Evolutionary conservation across 2,797 vertebrate species (phyloP), one percentile per base, ranked within the genome.

Genomic region (Falco peregrinus): DNA sequence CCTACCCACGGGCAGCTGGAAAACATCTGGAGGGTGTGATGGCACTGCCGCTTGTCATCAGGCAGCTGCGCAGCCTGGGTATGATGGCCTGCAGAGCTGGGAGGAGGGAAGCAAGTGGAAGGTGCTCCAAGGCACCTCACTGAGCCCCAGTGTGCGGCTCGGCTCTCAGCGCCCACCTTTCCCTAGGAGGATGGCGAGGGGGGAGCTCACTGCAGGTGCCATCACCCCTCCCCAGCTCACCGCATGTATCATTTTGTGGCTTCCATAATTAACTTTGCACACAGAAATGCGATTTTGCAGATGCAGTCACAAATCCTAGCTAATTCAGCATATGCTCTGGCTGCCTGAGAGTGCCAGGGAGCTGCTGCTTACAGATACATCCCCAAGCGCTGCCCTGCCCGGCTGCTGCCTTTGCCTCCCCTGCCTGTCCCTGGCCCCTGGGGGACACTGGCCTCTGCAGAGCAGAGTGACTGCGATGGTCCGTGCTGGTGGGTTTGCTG

Each of bases 291-390:
- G 25, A 9, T 93, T 95, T 92, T 95, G 85, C 96, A 96, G 97
- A 94, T 95, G 95, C 37, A 10, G 78, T 70, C 22, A 3, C 95
- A 91, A 95, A 96, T 97, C 96, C 90, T 89, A 94, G 87, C 96
- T 97, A 89, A 94, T 96, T 97, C 94, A 92, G 97, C 96, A 86
- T 97, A 90, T 97, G 96, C 88, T 94, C 84, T 87, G 89, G 74
- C 91, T 96, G 85, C 90, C 93, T 97, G 96, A 80, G 83, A 75
- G 73, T 31, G 19, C 33, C 2, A 2, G 75, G 74, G 76, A 96
- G 91, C 86, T 56, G 83, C 78, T 5, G 53, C 77, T 76, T 61
- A 11, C 13, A 57, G 71, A 56, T 47, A 7, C 6, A 3, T 87
- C 96, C 53, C 70, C 1, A 3, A 20, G 63, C 2, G 1, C 51